Evolutionary conservation across 2,797 vertebrate genomes (phyloP).

Genomic region (Syngnathus rostellatus): DNA sequence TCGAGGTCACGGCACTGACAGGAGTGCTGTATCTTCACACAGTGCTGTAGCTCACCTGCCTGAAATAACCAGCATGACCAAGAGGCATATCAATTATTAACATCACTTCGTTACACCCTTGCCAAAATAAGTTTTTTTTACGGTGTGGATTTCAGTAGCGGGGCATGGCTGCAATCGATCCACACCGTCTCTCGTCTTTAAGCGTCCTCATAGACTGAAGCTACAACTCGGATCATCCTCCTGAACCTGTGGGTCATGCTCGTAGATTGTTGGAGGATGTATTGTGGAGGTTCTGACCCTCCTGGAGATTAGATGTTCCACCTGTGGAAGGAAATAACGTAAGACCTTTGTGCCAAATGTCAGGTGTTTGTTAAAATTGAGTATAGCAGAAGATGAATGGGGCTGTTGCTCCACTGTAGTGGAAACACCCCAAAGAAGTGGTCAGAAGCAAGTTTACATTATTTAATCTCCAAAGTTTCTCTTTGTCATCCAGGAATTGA

Average conservation of each 20-base stretch:
- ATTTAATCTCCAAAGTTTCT: slow-evolving; percentile 17
- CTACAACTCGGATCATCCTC: slow-evolving; percentile 18
- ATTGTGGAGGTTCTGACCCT: slow-evolving; percentile 39
- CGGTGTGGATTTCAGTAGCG: slow-evolving; percentile 40
- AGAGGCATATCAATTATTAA: slow-evolving; percentile 66
- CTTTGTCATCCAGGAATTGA: slow-evolving; percentile 18
- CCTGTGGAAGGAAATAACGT: slow-evolving; percentile 29
- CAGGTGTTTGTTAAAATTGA: slow-evolving; percentile 30
- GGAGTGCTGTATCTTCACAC: slow-evolving; percentile 29
- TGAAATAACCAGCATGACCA: slow-evolving; percentile 49
- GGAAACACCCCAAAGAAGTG: neutral
- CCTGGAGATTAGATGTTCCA: slow-evolving; percentile 36
- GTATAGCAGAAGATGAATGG: slow-evolving; percentile 4
- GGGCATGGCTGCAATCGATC: slow-evolving; percentile 46
- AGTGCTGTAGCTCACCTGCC: slow-evolving; percentile 26
- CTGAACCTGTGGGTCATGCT: slow-evolving; percentile 27
- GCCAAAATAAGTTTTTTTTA: slow-evolving; percentile 46
- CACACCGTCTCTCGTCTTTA: slow-evolving; percentile 16
- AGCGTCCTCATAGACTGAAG: slow-evolving; percentile 5
- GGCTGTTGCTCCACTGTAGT: neutral
- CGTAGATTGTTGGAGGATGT: slow-evolving; percentile 36
- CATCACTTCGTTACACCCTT: slow-evolving; percentile 34
- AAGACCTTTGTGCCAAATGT: slow-evolving; percentile 28
- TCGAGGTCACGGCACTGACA: slow-evolving; percentile 10
- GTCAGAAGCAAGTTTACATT: neutral